These are phyloP conservation scores for Antheraea yamamai DNA, from an alignment of 2,888 invertebrate genomes.

Conservation along the genomic window DNA sequence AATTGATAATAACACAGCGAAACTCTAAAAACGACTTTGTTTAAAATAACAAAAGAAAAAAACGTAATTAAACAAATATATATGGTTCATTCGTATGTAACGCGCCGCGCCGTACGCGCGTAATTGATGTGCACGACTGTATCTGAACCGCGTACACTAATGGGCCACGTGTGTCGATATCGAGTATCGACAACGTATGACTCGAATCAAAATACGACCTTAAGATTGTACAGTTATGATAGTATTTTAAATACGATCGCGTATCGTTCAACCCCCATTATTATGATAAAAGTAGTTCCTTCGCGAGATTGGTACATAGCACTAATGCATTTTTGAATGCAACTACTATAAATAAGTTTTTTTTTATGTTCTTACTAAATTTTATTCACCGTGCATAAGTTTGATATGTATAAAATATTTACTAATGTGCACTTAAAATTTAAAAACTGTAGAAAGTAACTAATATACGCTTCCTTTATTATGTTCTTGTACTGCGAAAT, in stretches of 20 bases:
- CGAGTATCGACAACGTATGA: slow-evolving; percentile 38
- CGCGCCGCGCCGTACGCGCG: slow-evolving; percentile 43
- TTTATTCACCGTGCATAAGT: background rate
- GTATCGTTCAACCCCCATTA: slow-evolving; percentile 39
- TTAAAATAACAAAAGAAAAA: background rate
- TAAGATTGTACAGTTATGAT: slow-evolving; percentile 14
- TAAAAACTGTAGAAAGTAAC: background rate
- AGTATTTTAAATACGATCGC: background rate
- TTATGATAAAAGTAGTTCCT: slow-evolving; percentile 62
- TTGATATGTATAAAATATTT: background rate
- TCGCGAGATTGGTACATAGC: slow-evolving; percentile 58
- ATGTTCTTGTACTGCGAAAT: too few species aligned
- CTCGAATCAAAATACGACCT: slow-evolving; percentile 18
- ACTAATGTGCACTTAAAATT: background rate
- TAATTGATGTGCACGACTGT: slow-evolving; percentile 46
- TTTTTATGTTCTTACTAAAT: slow-evolving; percentile 1
- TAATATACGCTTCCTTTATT: too few species aligned
- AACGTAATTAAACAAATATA: slow-evolving; percentile 34
- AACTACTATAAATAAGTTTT: slow-evolving; percentile 59
- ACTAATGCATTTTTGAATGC: slow-evolving; percentile 71
- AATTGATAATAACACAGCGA: background rate
- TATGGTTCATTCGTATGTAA: slow-evolving; percentile 42
- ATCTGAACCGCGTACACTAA: slow-evolving; percentile 53
- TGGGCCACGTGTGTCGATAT: slow-evolving; percentile 62
- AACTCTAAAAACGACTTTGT: background rate